Evolutionary conservation across 1,140 invertebrate species (phyloP).

Genomic region (Drosophila tropicalis): DNA sequence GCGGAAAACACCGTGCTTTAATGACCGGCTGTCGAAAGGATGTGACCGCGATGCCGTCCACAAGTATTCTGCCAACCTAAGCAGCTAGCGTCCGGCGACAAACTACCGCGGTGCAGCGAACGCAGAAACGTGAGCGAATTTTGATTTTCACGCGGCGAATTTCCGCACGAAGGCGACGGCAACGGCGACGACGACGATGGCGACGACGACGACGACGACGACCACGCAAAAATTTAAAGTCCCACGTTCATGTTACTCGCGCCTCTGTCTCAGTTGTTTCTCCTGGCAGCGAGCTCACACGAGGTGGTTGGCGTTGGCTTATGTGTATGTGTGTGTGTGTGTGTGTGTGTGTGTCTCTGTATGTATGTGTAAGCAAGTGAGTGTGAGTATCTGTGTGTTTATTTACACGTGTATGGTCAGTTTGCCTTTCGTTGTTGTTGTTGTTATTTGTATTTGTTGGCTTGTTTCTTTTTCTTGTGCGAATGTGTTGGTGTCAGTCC

Average conservation of each 20-base stretch:
- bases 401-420: slow-evolving; percentile 71
- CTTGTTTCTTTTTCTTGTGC: slow-evolving; percentile 55
- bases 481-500: slow-evolving; percentile 12
- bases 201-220: slow-evolving; percentile 10
- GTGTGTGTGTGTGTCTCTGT: slow-evolving; percentile 14
- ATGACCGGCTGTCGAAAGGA: slow-evolving; percentile 76
- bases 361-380: slow-evolving; percentile 13
- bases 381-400: slow-evolving; percentile 47
- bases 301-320: slow-evolving; percentile 36
- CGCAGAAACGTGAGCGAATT: slow-evolving; percentile 76
- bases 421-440: slow-evolving; percentile 56
- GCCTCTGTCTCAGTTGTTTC: slow-evolving; percentile 47
- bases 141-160: slow-evolving; percentile 82
- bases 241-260: slow-evolving; percentile 57
- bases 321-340: slow-evolving; percentile 41
- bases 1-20: slow-evolving; percentile 57
- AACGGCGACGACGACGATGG: slow-evolving; percentile 21
- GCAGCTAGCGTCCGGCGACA: slow-evolving; percentile 77
- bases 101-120: slow-evolving; percentile 70
- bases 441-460: slow-evolving; percentile 49
- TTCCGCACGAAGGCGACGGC: slow-evolving; percentile 60
- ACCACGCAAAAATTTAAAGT: slow-evolving; percentile 57
- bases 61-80: slow-evolving; percentile 76
- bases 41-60: slow-evolving; percentile 65
- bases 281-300: slow-evolving; percentile 55